phyloP scores from a whole-genome alignment of 2,113 vertebrate species.

The Rhodinocichla rosea region DNA sequence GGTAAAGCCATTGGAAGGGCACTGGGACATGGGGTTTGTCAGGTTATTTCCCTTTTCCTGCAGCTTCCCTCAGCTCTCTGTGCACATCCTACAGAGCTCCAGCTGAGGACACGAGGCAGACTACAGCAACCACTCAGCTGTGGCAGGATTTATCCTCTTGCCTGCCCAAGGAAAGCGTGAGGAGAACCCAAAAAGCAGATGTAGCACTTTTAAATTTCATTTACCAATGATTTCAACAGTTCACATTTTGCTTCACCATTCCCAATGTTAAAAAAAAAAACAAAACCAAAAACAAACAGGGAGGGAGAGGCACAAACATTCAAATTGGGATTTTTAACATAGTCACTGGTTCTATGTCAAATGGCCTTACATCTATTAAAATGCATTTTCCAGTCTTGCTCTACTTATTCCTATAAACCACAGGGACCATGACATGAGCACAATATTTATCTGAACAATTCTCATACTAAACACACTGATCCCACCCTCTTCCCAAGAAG shows the following conservation, averaged over 20 bases:
- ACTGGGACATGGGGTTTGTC: not conserved
- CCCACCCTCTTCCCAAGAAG: not conserved
- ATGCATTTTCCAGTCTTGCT: not conserved
- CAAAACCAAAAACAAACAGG: too few species aligned
- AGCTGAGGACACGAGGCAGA: not conserved
- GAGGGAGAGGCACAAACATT: rapidly evolving
- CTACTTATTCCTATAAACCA: rapidly evolving
- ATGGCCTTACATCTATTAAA: not conserved
- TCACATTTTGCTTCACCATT: not conserved
- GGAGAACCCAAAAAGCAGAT: not conserved
- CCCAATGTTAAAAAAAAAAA: not conserved
- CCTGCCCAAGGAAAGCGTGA: rapidly evolving
- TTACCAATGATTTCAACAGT: not conserved
- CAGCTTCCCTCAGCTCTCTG: not conserved
- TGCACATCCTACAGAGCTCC: not conserved
- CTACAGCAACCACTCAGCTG: not conserved
- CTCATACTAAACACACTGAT: rapidly evolving
- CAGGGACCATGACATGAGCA: rapidly evolving
- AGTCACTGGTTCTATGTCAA: not conserved
- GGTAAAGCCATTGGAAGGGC: not conserved
- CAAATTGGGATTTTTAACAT: rapidly evolving
- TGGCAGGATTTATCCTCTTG: not conserved
- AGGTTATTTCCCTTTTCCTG: not conserved
- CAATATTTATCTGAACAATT: not conserved
- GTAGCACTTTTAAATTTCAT: not conserved